These are phyloP conservation scores for Dasysyrphus tricinctus DNA, from an alignment of 2,888 invertebrate species.

Conservation along the genomic window DNA sequence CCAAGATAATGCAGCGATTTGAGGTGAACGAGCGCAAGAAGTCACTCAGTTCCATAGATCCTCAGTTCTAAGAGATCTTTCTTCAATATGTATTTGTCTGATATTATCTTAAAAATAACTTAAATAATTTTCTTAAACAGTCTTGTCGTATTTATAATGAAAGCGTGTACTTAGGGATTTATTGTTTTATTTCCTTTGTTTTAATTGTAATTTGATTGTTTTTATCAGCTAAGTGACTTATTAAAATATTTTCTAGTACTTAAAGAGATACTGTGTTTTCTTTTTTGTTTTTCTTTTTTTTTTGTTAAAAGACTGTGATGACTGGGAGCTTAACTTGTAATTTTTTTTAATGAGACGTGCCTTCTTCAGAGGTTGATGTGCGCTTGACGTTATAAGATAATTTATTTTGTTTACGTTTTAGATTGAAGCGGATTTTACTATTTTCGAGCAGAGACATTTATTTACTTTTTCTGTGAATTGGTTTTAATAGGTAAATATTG, in stretches of 20 bases:
- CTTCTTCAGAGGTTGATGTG: slow-evolving; percentile 35
- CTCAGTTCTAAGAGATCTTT: slow-evolving; percentile 33
- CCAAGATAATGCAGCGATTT: slow-evolving; percentile 90
- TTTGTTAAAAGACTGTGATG: neutral
- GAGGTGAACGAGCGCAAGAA: slow-evolving; percentile 85
- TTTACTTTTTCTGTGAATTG: neutral
- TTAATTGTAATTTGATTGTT: slow-evolving; percentile 68
- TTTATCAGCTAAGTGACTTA: slow-evolving; percentile 72
- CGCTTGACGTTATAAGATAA: slow-evolving; percentile 44
- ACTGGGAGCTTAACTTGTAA: neutral
- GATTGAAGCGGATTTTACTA: slow-evolving; percentile 15
- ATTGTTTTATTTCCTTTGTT: slow-evolving; percentile 27
- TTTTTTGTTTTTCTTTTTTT: neutral
- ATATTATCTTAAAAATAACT: slow-evolving; percentile 37
- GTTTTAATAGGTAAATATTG: slow-evolving; percentile 23
- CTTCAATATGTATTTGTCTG: slow-evolving; percentile 5
- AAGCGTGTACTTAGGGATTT: slow-evolving; percentile 58
- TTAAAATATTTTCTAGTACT: slow-evolving; percentile 69
- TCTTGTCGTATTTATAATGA: slow-evolving; percentile 13
- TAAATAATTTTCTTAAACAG: slow-evolving; percentile 33
- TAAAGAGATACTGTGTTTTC: slow-evolving; percentile 41
- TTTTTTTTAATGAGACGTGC: slow-evolving; percentile 31
- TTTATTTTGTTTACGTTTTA: slow-evolving; percentile 36
- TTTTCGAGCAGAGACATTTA: neutral
- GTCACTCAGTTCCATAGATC: slow-evolving; percentile 81